Evolutionary conservation across 2,888 invertebrate genomes (phyloP), one percentile per base, ranked within the genome.

Genomic region (Drosophila multiciliata): DNA sequence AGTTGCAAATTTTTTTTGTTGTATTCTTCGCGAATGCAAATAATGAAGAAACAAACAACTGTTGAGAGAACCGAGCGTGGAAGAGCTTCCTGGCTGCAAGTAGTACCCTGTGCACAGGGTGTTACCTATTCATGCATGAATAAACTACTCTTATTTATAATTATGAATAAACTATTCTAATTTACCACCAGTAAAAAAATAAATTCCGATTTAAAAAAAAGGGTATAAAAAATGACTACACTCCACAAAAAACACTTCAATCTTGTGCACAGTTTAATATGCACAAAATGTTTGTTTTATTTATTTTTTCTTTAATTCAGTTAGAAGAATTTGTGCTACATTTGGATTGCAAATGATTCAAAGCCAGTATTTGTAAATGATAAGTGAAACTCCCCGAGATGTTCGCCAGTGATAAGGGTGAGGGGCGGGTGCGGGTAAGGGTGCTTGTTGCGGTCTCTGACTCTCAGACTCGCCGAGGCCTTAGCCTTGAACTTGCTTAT

Each of bases 401-500:
- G 50, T 42, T 29, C 26, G 12, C 3, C 42, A 33, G 5, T 42
- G 26, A 32, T 35, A 20, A 5, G 20, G 12, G 32, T 8, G 23
- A 17, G 42, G 58, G 29, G 33, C 6, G 49, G 23, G 48, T 54
- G 58, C 29, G 57, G 42, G 45, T 42, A 49, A 48, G 73, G 58
- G 45, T 50, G 48, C 12, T 48, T 55, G 36, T 9, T 45, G 72
- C 72, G 61, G 70, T 62, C 62, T 71, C 55, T 50, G 66, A 38
- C 66, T 70, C 29, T 52, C 26, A 45, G 61, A 45, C 55, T 40
- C 54, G 61, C 52, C 40, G 23, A 11, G 23, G 32, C 55, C 69
- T 64, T 72, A 72, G 63, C 85, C 85, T 87, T 85, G 85, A 85
- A 87, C 89, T 82, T 84, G 89, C 85, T 85, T 85, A 85, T 89